Percentiles rank a stretch among this genome's conserved stretches.
These are phyloP conservation scores for Nymphalis io DNA, from an alignment of 1,140 invertebrate species.

Conservation along the genomic window DNA sequence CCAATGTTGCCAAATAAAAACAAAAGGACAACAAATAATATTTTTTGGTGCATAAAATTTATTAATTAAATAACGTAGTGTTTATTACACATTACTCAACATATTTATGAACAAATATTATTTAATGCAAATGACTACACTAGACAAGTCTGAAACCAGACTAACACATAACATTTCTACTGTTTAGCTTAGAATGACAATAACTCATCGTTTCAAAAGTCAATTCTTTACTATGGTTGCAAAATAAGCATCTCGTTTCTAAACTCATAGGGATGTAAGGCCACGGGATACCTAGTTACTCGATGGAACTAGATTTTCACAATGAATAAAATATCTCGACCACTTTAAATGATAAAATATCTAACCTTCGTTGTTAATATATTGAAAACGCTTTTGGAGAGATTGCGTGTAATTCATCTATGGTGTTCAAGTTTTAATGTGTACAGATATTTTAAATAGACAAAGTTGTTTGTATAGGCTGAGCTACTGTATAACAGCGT, in stretches of 20 bases:
- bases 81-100: too few species aligned
- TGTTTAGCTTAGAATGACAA: conserved; percentile 11
- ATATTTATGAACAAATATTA: too few species aligned
- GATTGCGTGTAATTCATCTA: conserved; percentile 8
- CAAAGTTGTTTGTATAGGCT: neutral
- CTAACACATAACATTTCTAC: neutral
- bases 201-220: conserved; percentile 9
- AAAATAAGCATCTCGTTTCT: conserved; percentile 10
- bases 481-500: neutral
- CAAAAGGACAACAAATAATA: too few species aligned
- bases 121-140: neutral
- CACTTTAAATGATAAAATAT: conserved; percentile 32
- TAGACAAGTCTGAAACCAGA: neutral
- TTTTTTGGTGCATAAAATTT: too few species aligned
- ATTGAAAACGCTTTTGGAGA: conserved; percentile 3
- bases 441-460: neutral
- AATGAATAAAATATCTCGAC: conserved; percentile 25
- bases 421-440: neutral
- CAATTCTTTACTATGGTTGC: conserved; percentile 6
- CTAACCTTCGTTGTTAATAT: neutral
- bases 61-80: too few species aligned
- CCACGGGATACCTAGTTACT: conserved; percentile 23
- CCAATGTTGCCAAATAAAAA: too few species aligned
- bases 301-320: conserved; percentile 25
- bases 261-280: conserved; percentile 20